Percentiles rank a stretch among this genome's conserved stretches.
Evolutionary conservation across 2,888 invertebrate genomes (phyloP).

Genomic region (Ophraella communa): DNA sequence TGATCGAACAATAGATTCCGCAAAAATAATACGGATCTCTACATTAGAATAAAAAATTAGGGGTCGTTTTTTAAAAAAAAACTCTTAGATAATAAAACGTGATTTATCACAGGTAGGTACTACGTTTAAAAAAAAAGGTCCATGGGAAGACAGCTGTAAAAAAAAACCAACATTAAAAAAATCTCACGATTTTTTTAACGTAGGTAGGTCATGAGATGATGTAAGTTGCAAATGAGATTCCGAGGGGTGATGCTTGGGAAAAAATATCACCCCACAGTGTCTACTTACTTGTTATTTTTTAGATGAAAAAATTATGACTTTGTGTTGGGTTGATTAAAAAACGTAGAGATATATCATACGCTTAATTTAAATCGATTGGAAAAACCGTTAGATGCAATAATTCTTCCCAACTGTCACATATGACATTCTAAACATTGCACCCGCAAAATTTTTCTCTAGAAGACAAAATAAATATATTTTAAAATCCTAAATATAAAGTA

Average conservation of each 20-base stretch:
- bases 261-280: conserved; percentile 21
- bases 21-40: conserved; percentile 53
- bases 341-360: not conserved
- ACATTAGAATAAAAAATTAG: conserved; percentile 29
- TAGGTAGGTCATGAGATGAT: conserved; percentile 20
- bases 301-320: conserved; percentile 11
- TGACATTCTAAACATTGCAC: not conserved
- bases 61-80: conserved; percentile 40
- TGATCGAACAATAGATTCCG: conserved; percentile 26
- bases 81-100: conserved; percentile 36
- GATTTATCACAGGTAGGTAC: conserved; percentile 40
- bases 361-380: not conserved
- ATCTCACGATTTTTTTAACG: conserved; percentile 39
- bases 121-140: conserved; percentile 33
- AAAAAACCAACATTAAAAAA: conserved; percentile 40
- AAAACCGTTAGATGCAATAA: conserved; percentile 6
- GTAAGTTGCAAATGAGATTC: conserved; percentile 32
- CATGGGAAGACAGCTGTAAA: conserved; percentile 39
- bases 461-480: too few species aligned
- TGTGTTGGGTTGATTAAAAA: not conserved
- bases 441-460: too few species aligned
- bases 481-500: too few species aligned
- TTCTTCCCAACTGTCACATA: not conserved
- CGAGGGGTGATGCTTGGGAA: conserved; percentile 31
- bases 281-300: conserved; percentile 8